phyloP scores from a whole-genome alignment of 2,113 vertebrate species.

The Daboia siamensis region DNA sequence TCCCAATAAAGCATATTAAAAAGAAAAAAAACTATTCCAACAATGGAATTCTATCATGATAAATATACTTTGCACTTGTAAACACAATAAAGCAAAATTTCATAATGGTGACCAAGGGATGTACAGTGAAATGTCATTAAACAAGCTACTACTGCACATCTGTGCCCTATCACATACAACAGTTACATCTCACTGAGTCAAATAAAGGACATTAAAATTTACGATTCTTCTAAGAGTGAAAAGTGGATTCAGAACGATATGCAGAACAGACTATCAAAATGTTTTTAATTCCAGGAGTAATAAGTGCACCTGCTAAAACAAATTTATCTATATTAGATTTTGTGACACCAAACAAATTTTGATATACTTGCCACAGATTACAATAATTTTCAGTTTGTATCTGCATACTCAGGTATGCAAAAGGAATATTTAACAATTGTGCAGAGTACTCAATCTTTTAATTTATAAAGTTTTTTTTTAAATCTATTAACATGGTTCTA shows the following conservation, averaged over 20 bases:
- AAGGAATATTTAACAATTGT: conserved; percentile 63
- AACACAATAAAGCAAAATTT: conserved; percentile 77
- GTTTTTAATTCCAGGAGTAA: conserved; percentile 70
- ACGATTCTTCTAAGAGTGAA: conserved; percentile 74
- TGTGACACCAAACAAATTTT: conserved; percentile 66
- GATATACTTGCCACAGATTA: conserved; percentile 66
- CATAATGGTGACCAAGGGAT: conserved; percentile 74
- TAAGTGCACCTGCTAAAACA: conserved; percentile 75
- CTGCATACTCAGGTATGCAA: conserved; percentile 63
- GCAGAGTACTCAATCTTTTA: conserved; percentile 65
- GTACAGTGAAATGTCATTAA: conserved; percentile 77
- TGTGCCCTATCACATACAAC: conserved; percentile 77
- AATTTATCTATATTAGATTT: conserved; percentile 69
- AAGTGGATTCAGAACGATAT: conserved; percentile 74
- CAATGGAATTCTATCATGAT: conserved; percentile 78
- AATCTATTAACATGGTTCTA: conserved; percentile 68
- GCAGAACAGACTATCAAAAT: conserved; percentile 74
- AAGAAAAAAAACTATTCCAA: conserved; percentile 70
- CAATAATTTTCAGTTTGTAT: conserved; percentile 65
- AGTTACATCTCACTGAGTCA: conserved; percentile 77
- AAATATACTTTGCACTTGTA: conserved; percentile 80
- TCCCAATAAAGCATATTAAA: conserved; percentile 73
- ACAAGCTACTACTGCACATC: conserved; percentile 77
- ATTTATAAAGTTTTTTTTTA: conserved; percentile 67
- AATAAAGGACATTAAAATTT: conserved; percentile 76